phyloP scores from a whole-genome alignment of 92 coral and sea anemone species.

The Epizoanthus stellaris region DNA sequence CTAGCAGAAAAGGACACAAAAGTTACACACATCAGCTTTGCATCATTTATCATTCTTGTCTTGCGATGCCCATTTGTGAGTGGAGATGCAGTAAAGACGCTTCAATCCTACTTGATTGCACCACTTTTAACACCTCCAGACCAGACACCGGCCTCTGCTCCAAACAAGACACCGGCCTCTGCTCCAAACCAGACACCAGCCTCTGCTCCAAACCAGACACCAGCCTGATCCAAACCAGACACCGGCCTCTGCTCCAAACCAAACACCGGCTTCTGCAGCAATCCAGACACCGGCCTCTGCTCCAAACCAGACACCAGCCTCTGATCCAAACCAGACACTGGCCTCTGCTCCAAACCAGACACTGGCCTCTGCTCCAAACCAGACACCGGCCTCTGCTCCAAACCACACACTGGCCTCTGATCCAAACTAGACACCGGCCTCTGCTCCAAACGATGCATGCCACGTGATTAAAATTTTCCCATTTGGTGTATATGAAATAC shows the following conservation, averaged over 20 bases:
- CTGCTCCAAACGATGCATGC: too few relatives aligned
- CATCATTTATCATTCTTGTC: constrained; percentile 17
- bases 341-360: neutral
- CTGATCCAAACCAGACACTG: neutral
- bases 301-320: too few relatives aligned
- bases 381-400: neutral
- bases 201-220: too few relatives aligned
- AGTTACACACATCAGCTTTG: constrained; percentile 11
- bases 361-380: neutral
- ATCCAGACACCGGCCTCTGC: neutral
- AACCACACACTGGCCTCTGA: neutral
- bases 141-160: neutral
- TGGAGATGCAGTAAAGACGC: constrained; percentile 5
- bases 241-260: neutral
- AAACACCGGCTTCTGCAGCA: neutral
- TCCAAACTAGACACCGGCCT: neutral
- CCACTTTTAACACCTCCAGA: constrained; percentile 5
- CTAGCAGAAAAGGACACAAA: neutral
- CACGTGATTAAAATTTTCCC: too few relatives aligned
- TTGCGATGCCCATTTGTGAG: constrained; percentile 12
- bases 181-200: too few relatives aligned
- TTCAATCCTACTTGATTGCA: neutral
- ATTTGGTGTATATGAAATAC: too few relatives aligned
- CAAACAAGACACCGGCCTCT: neutral
- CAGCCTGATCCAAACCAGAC: neutral